phyloP scores from a whole-genome alignment of 2,113 vertebrate species.

The Grantiella picta region DNA sequence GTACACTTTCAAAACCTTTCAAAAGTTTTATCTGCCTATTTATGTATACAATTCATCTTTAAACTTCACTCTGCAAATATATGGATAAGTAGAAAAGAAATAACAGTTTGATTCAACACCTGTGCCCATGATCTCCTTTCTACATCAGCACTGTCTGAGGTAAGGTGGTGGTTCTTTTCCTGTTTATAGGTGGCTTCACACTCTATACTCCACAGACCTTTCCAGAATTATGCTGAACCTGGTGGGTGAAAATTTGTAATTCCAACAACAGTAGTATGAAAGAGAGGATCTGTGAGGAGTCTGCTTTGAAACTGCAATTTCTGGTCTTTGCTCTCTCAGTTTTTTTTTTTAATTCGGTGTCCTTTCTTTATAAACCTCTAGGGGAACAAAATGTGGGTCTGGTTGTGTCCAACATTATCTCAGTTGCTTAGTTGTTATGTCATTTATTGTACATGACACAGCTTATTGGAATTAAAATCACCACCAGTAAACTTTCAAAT shows the following conservation, averaged over 20 bases:
- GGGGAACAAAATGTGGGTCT: background rate
- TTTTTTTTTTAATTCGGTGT: background rate
- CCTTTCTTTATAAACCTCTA: background rate
- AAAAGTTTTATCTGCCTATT: background rate
- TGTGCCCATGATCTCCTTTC: background rate
- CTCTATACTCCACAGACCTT: background rate
- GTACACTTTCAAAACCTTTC: background rate
- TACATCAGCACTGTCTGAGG: background rate
- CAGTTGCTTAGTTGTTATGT: background rate
- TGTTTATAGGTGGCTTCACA: background rate
- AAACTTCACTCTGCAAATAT: background rate
- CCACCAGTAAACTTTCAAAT: background rate
- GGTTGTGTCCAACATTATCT: background rate
- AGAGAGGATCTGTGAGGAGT: background rate
- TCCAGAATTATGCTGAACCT: background rate
- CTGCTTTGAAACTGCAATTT: background rate
- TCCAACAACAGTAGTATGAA: background rate
- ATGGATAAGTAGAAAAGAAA: background rate
- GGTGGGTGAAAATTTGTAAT: background rate
- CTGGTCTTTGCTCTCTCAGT: background rate
- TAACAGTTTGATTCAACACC: background rate
- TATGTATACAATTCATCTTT: background rate
- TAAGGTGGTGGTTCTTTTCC: background rate
- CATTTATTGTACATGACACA: background rate
- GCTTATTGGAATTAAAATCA: background rate